Base-by-base conservation (phyloP, 2,113 vertebrate genomes). In the Apaloderma vittatum region DNA sequence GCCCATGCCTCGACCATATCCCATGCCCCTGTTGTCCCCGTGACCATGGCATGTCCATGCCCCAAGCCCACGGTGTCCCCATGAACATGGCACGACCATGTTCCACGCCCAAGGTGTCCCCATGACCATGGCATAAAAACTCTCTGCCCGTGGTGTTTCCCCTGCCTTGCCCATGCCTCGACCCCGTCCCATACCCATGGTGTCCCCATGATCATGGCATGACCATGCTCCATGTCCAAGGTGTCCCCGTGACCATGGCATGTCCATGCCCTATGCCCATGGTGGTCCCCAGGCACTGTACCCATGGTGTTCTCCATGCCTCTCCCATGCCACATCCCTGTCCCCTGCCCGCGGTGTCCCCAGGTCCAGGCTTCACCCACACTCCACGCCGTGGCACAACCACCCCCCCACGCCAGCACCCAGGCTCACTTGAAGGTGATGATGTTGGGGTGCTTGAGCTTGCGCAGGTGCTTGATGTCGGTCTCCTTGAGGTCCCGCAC, bases 401-500 rank as follows among this genome's bases (percentile, higher is more conserved):
- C 37, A 40, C 37, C 37, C 37, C 37, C 37, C 37, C 8, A 8
- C 37, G 37, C 37, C 36, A 13, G 48, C 61, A 23, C 57, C 82
- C 81, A 5, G 5, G 34, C 99, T 99, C 80, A 99, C 99, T 99
- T 99, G 98, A 99, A 99, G 57, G 99, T 99, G 98, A 99, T 99
- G 98, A 99, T 99, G 98, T 99, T 99, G 97, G 99, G 99, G 93
- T 99, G 99, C 94, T 99, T 99, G 73, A 99, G 99, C 95, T 99
- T 99, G 81, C 99, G 98, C 74, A 99, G 98, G 97, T 99, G 99
- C 92, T 99, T 99, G 98, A 99, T 99, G 96, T 99, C 99, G 0
- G 99, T 99, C 97, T 99, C 99, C 97, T 99, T 99, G 90, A 99
- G 99, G 96, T 99, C 99, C 75, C 99, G 97, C 27, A 99, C 99